These are phyloP conservation scores for Xenopus laevis DNA, from an alignment of 2,113 vertebrate genomes.

Conservation along the genomic window DNA sequence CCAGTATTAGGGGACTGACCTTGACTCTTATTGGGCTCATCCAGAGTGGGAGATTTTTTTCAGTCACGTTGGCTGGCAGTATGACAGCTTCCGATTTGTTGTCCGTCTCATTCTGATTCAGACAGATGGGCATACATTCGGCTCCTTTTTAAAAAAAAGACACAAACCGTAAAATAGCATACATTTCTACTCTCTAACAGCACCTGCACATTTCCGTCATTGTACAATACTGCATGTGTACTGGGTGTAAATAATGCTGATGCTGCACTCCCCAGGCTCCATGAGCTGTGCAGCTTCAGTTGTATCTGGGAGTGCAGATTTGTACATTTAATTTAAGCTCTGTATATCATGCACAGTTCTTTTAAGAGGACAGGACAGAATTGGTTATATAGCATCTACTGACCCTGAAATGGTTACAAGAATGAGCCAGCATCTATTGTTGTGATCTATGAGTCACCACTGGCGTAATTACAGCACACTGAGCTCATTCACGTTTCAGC, in stretches of 20 bases:
- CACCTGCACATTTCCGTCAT: not conserved
- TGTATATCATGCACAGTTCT: too few species aligned
- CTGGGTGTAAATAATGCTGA: too few species aligned
- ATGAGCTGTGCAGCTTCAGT: too few species aligned
- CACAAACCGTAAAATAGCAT: constrained; percentile 35
- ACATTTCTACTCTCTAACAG: not conserved
- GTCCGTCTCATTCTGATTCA: constrained; percentile 81
- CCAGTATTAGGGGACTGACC: constrained; percentile 63
- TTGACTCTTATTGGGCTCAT: constrained; percentile 88
- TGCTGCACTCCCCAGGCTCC: too few species aligned
- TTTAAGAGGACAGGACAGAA: not conserved
- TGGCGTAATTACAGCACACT: constrained; percentile 62
- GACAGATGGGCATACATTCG: constrained; percentile 83
- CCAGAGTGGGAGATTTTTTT: constrained; percentile 84
- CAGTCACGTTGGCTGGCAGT: constrained; percentile 79
- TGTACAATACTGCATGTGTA: too few species aligned
- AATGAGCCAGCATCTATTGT: constrained; percentile 53
- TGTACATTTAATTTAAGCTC: too few species aligned
- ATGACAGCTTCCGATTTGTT: constrained; percentile 85
- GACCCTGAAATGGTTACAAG: constrained; percentile 8
- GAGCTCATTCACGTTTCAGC: constrained; percentile 61
- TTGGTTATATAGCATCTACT: not conserved
- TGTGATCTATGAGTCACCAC: constrained; percentile 64
- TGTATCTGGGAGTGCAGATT: too few species aligned
- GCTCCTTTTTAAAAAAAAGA: constrained; percentile 65